These are phyloP conservation scores for Spodoptera litura DNA, from an alignment of 1,140 invertebrate genomes.

Conservation along the genomic window DNA sequence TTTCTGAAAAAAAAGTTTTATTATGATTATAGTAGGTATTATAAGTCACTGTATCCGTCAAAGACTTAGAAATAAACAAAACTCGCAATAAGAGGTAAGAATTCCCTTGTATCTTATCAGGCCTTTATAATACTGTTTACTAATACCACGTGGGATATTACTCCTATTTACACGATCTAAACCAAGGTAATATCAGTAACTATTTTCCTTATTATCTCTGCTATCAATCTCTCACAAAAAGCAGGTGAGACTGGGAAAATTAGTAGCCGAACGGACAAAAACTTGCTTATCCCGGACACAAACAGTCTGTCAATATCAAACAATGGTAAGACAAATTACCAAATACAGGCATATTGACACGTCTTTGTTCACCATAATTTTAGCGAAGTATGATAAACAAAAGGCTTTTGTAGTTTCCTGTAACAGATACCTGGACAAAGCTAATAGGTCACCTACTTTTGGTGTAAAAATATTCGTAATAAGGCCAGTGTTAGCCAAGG, in stretches of 20 bases:
- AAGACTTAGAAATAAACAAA: too few species aligned
- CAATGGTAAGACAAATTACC: constrained; percentile 58
- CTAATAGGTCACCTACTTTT: constrained; percentile 42
- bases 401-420: constrained; percentile 45
- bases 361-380: constrained; percentile 55
- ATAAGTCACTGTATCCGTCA: too few species aligned
- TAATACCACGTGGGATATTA: not conserved
- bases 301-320: constrained; percentile 50
- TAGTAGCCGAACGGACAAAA: constrained; percentile 3
- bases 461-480: constrained; percentile 38
- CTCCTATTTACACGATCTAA: not conserved
- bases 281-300: constrained; percentile 50
- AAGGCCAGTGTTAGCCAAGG: not conserved
- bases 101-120: too few species aligned
- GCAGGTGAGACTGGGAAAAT: constrained; percentile 5
- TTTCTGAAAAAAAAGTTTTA: too few species aligned
- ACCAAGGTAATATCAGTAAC: not conserved
- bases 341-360: constrained; percentile 56
- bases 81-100: too few species aligned
- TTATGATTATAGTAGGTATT: too few species aligned
- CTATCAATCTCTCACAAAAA: constrained; percentile 13
- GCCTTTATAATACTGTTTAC: too few species aligned
- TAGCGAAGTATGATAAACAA: constrained; percentile 54
- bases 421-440: constrained; percentile 43
- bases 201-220: constrained; percentile 11